Evolutionary conservation across 2,888 invertebrate genomes (phyloP).

Genomic region (Dolomedes plantarius): DNA sequence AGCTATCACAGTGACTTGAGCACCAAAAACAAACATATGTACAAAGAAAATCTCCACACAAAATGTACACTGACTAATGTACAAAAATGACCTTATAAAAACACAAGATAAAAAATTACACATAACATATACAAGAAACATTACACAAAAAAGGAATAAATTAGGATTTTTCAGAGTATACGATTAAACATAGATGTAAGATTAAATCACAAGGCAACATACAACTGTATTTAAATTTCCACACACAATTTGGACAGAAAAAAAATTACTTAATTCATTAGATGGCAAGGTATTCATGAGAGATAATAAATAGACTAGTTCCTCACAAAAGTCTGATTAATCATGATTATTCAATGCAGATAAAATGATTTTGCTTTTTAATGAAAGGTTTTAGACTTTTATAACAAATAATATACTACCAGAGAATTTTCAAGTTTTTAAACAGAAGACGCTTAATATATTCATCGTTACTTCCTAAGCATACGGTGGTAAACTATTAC

Average conservation of each 20-base stretch:
- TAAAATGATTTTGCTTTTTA: too few relatives aligned
- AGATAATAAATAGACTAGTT: background rate
- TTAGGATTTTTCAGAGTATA: background rate
- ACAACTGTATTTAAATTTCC: background rate
- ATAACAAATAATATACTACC: too few relatives aligned
- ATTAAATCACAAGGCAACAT: background rate
- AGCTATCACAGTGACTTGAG: conserved; percentile 68
- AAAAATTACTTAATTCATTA: too few relatives aligned
- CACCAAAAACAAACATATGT: conserved; percentile 43
- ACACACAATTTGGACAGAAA: conserved; percentile 1
- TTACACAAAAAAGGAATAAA: conserved; percentile 4
- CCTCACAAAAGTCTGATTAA: background rate
- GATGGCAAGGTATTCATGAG: too few relatives aligned
- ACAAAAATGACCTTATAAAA: background rate
- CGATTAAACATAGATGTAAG: too few relatives aligned
- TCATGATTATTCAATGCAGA: too few relatives aligned
- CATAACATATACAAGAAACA: conserved; percentile 11
- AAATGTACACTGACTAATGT: conserved; percentile 4
- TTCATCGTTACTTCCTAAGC: too few relatives aligned
- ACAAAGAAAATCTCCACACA: conserved; percentile 13
- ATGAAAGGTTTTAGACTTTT: too few relatives aligned
- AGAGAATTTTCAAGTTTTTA: too few relatives aligned
- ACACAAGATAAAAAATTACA: background rate
- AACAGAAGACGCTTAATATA: too few relatives aligned
- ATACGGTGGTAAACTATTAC: too few relatives aligned